Percentiles rank a stretch among this genome's conserved stretches.
Conservation (phyloP, 2,797 vertebrate species). For the Poeciliopsis gracilis region DNA sequence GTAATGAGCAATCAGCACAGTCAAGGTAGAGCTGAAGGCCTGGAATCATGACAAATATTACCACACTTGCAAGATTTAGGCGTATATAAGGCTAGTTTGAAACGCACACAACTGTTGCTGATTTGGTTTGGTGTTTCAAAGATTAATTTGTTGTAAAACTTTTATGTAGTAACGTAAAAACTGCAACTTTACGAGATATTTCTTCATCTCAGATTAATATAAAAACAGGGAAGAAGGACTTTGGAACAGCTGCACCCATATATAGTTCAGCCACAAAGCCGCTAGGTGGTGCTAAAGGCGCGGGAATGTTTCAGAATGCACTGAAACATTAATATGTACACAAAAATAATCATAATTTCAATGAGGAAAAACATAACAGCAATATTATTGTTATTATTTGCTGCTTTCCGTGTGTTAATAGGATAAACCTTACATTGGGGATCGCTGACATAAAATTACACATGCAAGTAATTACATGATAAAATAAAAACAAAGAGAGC, state of each 20-base stretch:
- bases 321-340: background rate
- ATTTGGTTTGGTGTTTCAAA: background rate
- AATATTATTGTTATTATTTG: background rate
- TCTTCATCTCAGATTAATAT: background rate
- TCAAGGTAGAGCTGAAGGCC: too few relatives aligned
- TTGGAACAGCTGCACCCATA: background rate
- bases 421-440: background rate
- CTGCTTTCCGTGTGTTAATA: background rate
- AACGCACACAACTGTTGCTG: background rate
- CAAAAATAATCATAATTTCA: background rate
- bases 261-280: background rate
- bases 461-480: background rate
- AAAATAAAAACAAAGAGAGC: background rate
- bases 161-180: background rate
- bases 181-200: background rate
- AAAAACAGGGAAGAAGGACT: background rate
- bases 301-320: background rate
- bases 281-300: background rate
- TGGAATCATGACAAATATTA: too few relatives aligned
- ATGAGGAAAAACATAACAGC: background rate
- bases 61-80: background rate
- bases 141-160: background rate
- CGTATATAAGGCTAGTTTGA: background rate
- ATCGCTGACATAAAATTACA: background rate
- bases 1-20: too few relatives aligned